Percentiles rank a stretch among this genome's conserved stretches.
These are phyloP conservation scores for Pocillopora grandis DNA, from an alignment of 92 coral and sea anemone species.

Conservation along the genomic window DNA sequence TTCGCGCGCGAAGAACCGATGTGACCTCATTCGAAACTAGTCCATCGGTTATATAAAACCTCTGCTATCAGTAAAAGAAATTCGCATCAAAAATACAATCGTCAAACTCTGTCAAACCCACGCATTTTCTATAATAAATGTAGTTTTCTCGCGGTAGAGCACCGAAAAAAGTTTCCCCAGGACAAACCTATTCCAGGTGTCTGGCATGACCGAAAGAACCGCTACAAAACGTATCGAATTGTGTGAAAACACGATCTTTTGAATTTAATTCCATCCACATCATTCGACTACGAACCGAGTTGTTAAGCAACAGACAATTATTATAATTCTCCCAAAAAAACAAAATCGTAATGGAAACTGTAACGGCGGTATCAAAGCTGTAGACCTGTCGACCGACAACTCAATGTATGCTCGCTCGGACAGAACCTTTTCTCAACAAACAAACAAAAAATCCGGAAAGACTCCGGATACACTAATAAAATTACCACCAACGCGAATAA, in stretches of 20 bases:
- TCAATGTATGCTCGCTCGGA: background rate
- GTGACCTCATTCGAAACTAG: constrained; percentile 23
- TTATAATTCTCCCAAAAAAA: constrained; percentile 22
- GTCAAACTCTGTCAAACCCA: background rate
- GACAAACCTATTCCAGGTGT: constrained; percentile 28
- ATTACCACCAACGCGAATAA: constrained; percentile 4
- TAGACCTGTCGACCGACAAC: constrained; percentile 9
- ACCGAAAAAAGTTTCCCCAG: background rate
- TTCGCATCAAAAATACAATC: background rate
- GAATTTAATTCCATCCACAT: constrained; percentile 3
- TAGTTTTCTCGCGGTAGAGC: constrained; percentile 7
- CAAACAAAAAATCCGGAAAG: constrained; percentile 14
- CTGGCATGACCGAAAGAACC: constrained; percentile 28
- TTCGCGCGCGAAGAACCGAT: constrained; percentile 36
- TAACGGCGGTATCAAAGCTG: constrained; percentile 19
- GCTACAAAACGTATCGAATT: constrained; percentile 29
- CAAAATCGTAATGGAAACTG: constrained; percentile 31
- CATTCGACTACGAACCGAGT: constrained; percentile 8
- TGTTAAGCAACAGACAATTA: constrained; percentile 44
- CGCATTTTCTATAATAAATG: constrained; percentile 4
- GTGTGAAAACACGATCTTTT: constrained; percentile 1
- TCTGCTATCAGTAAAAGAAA: background rate
- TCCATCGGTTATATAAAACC: background rate
- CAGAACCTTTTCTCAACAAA: background rate
- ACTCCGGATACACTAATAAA: constrained; percentile 52